Conservation (phyloP, 2,888 invertebrate genomes). For the Ditula angustiorana region DNA sequence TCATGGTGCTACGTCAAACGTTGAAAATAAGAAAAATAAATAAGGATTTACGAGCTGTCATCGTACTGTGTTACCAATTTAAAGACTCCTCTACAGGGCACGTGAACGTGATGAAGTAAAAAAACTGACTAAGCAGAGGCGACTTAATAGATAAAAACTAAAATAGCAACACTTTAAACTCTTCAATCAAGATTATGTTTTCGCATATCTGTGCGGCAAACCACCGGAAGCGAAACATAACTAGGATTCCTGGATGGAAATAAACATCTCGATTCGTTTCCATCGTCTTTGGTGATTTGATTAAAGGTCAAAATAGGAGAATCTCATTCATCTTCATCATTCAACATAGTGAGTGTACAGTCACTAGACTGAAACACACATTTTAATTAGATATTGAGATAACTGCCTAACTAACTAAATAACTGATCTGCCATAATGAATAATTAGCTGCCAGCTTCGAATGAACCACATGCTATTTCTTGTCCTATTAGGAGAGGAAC, state of each 20-base stretch:
- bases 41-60: neutral
- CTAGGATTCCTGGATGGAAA: neutral
- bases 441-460: neutral
- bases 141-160: neutral
- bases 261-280: neutral
- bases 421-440: neutral
- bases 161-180: slow-evolving; percentile 13
- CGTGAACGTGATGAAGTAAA: neutral
- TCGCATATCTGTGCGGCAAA: neutral
- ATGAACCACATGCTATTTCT: too few species aligned
- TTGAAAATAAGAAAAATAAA: slow-evolving; percentile 14
- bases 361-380: too few species aligned
- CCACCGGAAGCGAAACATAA: slow-evolving; percentile 3
- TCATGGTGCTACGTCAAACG: slow-evolving; percentile 14
- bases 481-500: too few species aligned
- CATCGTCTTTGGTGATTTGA: neutral
- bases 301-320: neutral
- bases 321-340: neutral
- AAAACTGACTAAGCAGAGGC: neutral
- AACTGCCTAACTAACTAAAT: neutral
- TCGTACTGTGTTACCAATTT: slow-evolving; percentile 6
- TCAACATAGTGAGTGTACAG: too few species aligned
- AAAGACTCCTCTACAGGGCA: neutral
- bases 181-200: slow-evolving; percentile 1
- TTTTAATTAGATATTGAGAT: too few species aligned